A percentile compares a stretch with the other conserved stretches of the same genome.
phyloP scores from a whole-genome alignment of 2,888 invertebrate genomes.

The Resseliella maxima region DNA sequence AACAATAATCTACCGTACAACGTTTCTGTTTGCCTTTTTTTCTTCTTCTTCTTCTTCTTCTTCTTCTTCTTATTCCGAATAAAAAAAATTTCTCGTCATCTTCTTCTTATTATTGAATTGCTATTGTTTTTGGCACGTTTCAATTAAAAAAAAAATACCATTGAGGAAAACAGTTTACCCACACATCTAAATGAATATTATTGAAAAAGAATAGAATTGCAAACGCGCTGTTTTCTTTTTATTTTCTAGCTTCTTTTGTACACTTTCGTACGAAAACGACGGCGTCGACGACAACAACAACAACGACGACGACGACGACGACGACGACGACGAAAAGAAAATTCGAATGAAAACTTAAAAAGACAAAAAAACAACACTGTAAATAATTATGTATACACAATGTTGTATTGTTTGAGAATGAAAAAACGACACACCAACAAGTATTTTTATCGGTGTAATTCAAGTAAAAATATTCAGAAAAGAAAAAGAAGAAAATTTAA shows the following conservation, averaged over 20 bases:
- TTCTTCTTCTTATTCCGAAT: neutral
- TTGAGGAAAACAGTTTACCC: neutral
- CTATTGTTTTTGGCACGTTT: constrained; percentile 35
- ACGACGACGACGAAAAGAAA: neutral
- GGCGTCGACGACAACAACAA: too few relatives aligned
- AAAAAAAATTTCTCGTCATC: neutral
- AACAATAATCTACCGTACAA: constrained; percentile 25
- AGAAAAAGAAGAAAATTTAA: neutral
- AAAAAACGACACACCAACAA: neutral
- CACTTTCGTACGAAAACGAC: too few relatives aligned
- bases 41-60: neutral
- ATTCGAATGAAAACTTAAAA: neutral
- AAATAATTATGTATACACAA: neutral
- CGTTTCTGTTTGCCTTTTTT: neutral
- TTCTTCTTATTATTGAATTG: neutral
- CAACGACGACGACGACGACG: too few relatives aligned
- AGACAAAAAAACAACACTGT: neutral
- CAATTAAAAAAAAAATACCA: constrained; percentile 6
- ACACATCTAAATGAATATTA: neutral
- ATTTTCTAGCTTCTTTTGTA: too few relatives aligned
- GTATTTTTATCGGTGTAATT: neutral
- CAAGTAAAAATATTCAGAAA: neutral
- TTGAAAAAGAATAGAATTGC: constrained; percentile 4
- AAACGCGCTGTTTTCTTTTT: neutral
- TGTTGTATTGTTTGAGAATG: neutral